Evolutionary conservation across 2,797 vertebrate genomes (phyloP), one percentile per base, ranked within the genome.

Genomic region (Sebastes nivosus): DNA sequence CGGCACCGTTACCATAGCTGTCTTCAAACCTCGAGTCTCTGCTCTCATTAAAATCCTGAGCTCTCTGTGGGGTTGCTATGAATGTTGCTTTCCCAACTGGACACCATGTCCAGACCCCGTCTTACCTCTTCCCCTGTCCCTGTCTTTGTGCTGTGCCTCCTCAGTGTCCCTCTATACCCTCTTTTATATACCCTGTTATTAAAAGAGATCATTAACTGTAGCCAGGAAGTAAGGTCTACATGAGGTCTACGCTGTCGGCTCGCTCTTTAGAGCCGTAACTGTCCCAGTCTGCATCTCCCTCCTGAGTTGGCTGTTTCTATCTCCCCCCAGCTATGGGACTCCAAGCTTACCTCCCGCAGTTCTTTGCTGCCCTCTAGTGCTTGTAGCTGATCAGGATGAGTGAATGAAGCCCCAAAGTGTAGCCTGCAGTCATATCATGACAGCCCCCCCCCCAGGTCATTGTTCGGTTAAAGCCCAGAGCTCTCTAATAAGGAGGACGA

Each of bases 291-390:
- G 34, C 30, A 65, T 72, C 67, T 79, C 16, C 30, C 70, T 68
- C 59, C 29, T 70, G 71, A 76, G 64, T 84, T 63, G 10, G 46
- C 65, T 67, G 68, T 42, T 74, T 75, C 66, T 73, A 59, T 67
- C 63, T 13, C 38, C 64, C 64, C 79, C 52, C 59, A 80, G 32
- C 67, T 88, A 60, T 69, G 50, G 24, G 11, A 73, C 24, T 72
- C 29, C 5, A 29, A 42, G n/a, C 30, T 63, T 11, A 6, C 10
- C 0, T 83, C 50, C 18, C 2, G 1, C 58, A 67, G 84, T 79
- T 64, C 90, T 92, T 72, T 95, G 89, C 94, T 96, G 94, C 95
- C 95, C 93, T 90, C 96, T 95, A 87, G 89, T 95, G 96, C 59
- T 75, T 22, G 14, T 2, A 59, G 12, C 3, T 24, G 58, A 63